Conservation (phyloP, 2,888 invertebrate genomes). For the Coecobrya sp. region DNA sequence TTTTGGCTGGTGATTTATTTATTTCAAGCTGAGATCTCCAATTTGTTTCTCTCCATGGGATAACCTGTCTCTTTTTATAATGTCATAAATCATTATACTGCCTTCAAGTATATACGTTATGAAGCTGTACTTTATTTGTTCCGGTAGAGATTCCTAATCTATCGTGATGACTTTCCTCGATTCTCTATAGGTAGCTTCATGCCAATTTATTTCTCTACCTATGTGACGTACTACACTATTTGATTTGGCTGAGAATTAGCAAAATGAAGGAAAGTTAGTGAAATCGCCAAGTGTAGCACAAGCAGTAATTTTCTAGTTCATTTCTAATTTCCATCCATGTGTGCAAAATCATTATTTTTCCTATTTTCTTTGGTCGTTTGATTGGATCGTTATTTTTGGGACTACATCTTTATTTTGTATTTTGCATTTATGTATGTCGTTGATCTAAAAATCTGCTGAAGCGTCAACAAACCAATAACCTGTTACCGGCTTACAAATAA, state of each 20-base stretch:
- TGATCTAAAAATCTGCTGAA: no score
- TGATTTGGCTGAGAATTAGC: neutral
- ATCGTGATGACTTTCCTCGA: neutral
- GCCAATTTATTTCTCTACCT: slow-evolving; percentile 13
- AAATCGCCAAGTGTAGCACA: neutral
- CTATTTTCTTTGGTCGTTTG: no score
- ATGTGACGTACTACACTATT: neutral
- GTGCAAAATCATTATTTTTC: no score
- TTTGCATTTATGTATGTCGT: no score
- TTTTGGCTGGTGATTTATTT: slow-evolving; percentile 48
- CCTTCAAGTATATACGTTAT: neutral
- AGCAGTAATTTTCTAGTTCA: neutral
- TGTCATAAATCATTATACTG: slow-evolving; percentile 48
- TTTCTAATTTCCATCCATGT: neutral
- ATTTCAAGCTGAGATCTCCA: slow-evolving; percentile 60
- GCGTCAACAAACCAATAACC: no score
- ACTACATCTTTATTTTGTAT: no score
- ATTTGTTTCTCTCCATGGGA: slow-evolving; percentile 48
- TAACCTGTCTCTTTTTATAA: slow-evolving; percentile 64
- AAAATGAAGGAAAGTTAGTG: neutral
- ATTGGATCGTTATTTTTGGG: no score
- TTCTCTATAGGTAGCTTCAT: neutral
- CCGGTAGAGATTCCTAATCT: slow-evolving; percentile 8
- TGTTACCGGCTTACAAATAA: no score
- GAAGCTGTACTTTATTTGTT: neutral